Evolutionary conservation across 2,888 invertebrate species (phyloP).

Genomic region (Sceliomorpha sp.): DNA sequence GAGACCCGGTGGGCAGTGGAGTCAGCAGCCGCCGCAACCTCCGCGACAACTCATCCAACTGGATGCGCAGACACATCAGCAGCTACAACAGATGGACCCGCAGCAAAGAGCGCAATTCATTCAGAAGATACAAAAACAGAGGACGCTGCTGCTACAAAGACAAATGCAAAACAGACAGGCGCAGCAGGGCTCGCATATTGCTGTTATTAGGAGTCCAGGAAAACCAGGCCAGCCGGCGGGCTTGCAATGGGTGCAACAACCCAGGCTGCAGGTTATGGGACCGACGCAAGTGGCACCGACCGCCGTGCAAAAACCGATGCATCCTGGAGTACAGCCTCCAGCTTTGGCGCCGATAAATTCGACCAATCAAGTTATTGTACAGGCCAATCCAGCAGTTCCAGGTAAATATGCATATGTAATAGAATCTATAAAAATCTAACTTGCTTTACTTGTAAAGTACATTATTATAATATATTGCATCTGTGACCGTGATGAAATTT

Average conservation of each 20-base stretch:
- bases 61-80: constrained; percentile 91
- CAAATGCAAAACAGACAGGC: constrained; percentile 83
- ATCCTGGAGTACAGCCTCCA: constrained; percentile 74
- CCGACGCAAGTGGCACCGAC: constrained; percentile 79
- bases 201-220: constrained; percentile 86
- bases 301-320: constrained; percentile 74
- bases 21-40: constrained; percentile 83
- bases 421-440: no score
- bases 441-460: no score
- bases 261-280: constrained; percentile 83
- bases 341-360: constrained; percentile 76
- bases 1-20: constrained; percentile 75
- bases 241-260: constrained; percentile 86
- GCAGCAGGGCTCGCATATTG: constrained; percentile 84
- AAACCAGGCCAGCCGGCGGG: constrained; percentile 83
- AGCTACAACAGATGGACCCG: constrained; percentile 90
- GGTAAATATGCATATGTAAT: no score
- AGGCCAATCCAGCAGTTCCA: constrained; percentile 65
- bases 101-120: constrained; percentile 90
- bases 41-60: constrained; percentile 88
- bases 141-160: constrained; percentile 82
- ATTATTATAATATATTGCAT: no score
- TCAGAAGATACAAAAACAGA: constrained; percentile 86
- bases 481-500: no score
- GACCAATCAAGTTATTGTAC: constrained; percentile 69